Percentiles rank a stretch among this genome's conserved stretches.
These are phyloP conservation scores for Campaea margaritaria DNA, from an alignment of 2,888 invertebrate genomes.

Conservation along the genomic window DNA sequence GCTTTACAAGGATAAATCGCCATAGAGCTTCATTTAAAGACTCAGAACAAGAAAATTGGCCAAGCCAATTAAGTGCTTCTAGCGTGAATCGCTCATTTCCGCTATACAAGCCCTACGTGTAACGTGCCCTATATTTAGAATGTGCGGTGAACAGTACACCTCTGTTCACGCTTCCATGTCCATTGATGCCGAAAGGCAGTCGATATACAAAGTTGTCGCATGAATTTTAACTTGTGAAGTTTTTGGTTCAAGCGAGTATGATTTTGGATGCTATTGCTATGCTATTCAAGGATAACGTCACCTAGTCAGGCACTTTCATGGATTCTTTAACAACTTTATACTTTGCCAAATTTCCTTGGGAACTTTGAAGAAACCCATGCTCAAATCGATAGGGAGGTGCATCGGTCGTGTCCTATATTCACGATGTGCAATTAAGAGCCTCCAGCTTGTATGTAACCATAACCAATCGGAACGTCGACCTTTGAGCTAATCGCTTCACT, in stretches of 20 bases:
- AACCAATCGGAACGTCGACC: slow-evolving; percentile 44
- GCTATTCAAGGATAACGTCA: too few relatives aligned
- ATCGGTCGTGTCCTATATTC: slow-evolving; percentile 12
- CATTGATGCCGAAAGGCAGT: too few relatives aligned
- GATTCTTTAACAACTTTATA: too few relatives aligned
- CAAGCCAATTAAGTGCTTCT: slow-evolving; percentile 21
- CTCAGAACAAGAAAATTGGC: slow-evolving; percentile 14
- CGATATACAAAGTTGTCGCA: too few relatives aligned
- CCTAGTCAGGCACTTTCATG: too few relatives aligned
- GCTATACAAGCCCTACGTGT: slow-evolving; percentile 33
- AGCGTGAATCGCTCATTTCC: slow-evolving; percentile 30
- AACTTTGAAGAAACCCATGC: too few relatives aligned
- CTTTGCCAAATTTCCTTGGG: too few relatives aligned
- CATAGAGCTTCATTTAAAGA: slow-evolving; percentile 12
- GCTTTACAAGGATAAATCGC: not conserved
- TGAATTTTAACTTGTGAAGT: too few relatives aligned
- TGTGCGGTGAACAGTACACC: slow-evolving; percentile 33
- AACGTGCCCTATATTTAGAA: slow-evolving; percentile 33
- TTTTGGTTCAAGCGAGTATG: too few relatives aligned
- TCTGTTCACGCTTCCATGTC: slow-evolving; percentile 8
- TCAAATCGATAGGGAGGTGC: too few relatives aligned
- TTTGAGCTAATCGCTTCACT: slow-evolving; percentile 56
- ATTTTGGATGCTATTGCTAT: too few relatives aligned
- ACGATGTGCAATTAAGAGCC: slow-evolving; percentile 7
- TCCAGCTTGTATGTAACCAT: slow-evolving; percentile 33